These are phyloP conservation scores for Morinoia aosen DNA, from an alignment of 2,888 invertebrate genomes.

Conservation along the genomic window DNA sequence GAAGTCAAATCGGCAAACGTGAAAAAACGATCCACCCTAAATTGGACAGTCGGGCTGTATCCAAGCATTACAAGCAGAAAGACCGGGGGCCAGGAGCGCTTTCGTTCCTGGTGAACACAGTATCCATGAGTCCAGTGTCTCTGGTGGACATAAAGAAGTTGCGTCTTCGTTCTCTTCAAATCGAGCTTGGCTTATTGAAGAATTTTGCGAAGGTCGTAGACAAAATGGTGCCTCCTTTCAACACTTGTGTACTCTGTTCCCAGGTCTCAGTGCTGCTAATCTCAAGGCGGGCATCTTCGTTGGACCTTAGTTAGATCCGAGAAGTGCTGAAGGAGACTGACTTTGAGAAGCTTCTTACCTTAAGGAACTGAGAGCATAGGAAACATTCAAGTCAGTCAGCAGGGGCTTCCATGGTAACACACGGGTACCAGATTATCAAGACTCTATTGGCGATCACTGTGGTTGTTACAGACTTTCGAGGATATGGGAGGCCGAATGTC, in stretches of 20 bases:
- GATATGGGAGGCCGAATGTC: not conserved
- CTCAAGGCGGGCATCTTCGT: conserved; percentile 54
- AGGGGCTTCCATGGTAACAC: not conserved
- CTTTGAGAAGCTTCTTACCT: conserved; percentile 28
- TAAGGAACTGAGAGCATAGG: conserved; percentile 32
- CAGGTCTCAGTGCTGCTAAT: too few species aligned
- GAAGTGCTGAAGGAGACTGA: conserved; percentile 46
- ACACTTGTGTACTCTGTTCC: too few species aligned
- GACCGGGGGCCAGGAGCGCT: conserved; percentile 54
- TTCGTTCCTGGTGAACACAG: conserved; percentile 55
- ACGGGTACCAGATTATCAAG: too few species aligned
- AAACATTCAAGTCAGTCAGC: conserved; percentile 48
- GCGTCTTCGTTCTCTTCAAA: conserved; percentile 55
- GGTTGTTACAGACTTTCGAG: conserved; percentile 55
- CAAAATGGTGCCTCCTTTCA: conserved; percentile 52
- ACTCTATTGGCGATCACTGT: conserved; percentile 52
- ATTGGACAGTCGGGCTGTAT: too few species aligned
- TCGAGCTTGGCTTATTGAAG: conserved; percentile 56
- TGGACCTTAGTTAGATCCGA: conserved; percentile 47
- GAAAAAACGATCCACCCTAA: too few species aligned
- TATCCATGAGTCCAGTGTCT: conserved; percentile 55
- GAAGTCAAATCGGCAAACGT: too few species aligned
- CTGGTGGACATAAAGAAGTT: too few species aligned
- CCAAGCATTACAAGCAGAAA: too few species aligned
- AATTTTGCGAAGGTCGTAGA: conserved; percentile 57